Base-by-base conservation (phyloP, 2,113 vertebrate genomes). In the Mesembrinibis cayennensis region DNA sequence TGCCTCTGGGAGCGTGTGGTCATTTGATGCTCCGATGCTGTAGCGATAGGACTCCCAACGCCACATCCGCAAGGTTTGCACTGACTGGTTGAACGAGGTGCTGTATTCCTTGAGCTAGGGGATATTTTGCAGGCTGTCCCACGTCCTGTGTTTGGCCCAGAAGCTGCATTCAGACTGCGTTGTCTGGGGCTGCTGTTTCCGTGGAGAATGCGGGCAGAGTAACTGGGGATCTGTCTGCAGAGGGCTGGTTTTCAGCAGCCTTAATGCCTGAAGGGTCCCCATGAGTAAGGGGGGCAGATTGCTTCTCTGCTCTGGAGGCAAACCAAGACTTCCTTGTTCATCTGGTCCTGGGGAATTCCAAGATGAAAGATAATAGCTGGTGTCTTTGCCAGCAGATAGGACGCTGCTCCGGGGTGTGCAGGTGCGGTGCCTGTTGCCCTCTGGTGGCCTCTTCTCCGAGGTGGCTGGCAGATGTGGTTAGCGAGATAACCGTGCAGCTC, bases 351-450 rank as follows among this genome's bases (percentile, higher is more conserved):
- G 61, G 56, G 20, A 66, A 59, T 91, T 66, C 70, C 56, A 6
- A 32, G 71, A 27, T 62, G 71, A 49, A 63, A 47, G 66, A 10
- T 11, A 34, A 8, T 25, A 20, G 40, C 44, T 42, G 52, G 36
- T 47, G 4, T 30, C 74, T 34, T 44, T 71, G 30, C 34, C 42
- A 25, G 73, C 25, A 62, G 86, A 40, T 47, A 29, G 69, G 56
- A 56, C 6, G 4, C n/a, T 2, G 73, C 55, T 85, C n/a, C 9
- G 0, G 21, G 44, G 27, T 1, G 0, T 18, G n/a, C 47, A 13
- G 36, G 20, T 30, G 2, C 1, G 2, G 83, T 65, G 40, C 81
- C 30, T 58, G 47, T 78, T 89, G 90, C 83, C 83, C 92, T 96
- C 90, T 96, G 74, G 42, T 89, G 90, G 74, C 47, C 6, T 61